phyloP scores from a whole-genome alignment of 2,797 vertebrate genomes.

The Zalophus californianus region DNA sequence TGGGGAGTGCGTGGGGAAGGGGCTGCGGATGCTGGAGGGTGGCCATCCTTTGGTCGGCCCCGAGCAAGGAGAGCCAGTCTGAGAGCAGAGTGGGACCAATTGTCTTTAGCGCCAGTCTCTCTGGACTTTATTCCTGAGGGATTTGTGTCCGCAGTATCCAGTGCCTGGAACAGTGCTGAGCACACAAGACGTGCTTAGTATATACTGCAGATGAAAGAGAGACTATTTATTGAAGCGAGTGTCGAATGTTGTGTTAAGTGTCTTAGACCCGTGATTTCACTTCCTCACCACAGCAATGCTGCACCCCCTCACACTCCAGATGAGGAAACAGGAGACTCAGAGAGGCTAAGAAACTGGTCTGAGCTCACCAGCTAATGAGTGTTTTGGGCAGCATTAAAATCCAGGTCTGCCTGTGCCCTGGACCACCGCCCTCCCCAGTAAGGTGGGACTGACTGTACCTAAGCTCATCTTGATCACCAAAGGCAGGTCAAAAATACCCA shows the following conservation, averaged over 20 bases:
- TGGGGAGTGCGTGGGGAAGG: not conserved
- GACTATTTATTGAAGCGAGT: rapidly evolving
- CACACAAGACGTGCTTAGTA: not conserved
- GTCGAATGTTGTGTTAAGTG: rapidly evolving
- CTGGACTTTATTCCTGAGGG: not conserved
- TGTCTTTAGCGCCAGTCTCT: not conserved
- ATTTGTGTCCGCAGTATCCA: not conserved
- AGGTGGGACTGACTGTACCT: not conserved
- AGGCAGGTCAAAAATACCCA: not conserved
- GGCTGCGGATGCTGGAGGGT: not conserved
- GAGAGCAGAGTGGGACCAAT: not conserved
- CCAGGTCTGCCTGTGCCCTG: not conserved
- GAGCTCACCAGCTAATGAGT: not conserved
- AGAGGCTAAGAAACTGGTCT: not conserved
- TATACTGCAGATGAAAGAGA: not conserved
- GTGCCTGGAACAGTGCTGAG: not conserved
- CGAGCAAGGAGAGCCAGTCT: not conserved
- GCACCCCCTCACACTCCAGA: not conserved
- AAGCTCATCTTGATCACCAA: not conserved
- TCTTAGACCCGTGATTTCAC: rapidly evolving
- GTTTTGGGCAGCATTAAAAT: not conserved
- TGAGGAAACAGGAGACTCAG: not conserved
- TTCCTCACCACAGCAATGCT: no score
- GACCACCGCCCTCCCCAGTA: not conserved
- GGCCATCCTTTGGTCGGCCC: not conserved